These are phyloP conservation scores for Microcebus jonahi DNA, from an alignment of 2,113 vertebrate species.

Conservation along the genomic window DNA sequence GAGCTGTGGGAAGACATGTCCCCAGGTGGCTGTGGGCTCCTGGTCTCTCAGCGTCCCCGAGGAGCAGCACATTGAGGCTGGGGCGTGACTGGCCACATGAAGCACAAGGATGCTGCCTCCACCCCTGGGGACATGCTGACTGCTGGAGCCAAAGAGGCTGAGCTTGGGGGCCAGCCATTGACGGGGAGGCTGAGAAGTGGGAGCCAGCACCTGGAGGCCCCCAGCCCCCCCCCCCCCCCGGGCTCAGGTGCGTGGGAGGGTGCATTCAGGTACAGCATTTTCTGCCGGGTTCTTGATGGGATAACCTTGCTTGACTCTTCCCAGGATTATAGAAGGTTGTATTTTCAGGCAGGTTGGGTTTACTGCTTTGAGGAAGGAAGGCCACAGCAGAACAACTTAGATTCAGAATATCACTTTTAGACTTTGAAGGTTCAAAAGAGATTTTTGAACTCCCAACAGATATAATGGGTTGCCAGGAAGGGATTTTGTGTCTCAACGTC, in stretches of 20 bases:
- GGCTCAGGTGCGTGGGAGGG: not conserved
- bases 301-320: not conserved
- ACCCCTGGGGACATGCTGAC: not conserved
- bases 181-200: not conserved
- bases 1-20: not conserved
- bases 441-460: not conserved
- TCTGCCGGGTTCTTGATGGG: not conserved
- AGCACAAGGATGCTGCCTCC: not conserved
- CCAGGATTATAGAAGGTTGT: not conserved
- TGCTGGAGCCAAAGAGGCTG: not conserved
- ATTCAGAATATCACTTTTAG: constrained; percentile 16
- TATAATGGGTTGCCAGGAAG: not conserved
- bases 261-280: not conserved
- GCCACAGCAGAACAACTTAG: not conserved
- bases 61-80: not conserved
- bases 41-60: not conserved
- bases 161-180: too few relatives aligned
- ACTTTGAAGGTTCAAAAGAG: constrained; percentile 14
- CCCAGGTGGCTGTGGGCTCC: not conserved
- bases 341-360: not conserved
- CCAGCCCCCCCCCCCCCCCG: fast-evolving
- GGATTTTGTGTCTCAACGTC: not conserved
- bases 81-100: not conserved
- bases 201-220: not conserved
- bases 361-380: not conserved